Conservation (phyloP, 2,888 invertebrate species). For the Ceratothoa steindachneri region DNA sequence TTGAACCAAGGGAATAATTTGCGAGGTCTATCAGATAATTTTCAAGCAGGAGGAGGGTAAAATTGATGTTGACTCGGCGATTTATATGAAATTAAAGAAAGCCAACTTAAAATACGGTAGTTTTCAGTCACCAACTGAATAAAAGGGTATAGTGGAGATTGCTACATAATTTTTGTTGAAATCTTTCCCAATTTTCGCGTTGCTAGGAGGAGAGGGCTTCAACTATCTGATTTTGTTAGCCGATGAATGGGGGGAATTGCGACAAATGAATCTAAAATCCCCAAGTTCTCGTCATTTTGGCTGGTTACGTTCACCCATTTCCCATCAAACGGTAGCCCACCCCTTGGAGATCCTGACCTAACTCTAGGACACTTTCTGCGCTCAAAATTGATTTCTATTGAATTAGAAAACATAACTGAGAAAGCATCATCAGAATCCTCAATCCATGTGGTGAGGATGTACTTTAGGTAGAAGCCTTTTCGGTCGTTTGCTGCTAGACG, state of each 20-base stretch:
- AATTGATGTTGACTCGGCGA: too few species aligned
- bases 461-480: not conserved
- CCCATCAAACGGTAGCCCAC: not conserved
- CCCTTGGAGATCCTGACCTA: not conserved
- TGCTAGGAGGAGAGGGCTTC: too few species aligned
- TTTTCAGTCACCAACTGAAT: too few species aligned
- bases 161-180: too few species aligned
- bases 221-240: too few species aligned
- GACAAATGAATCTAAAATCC: not conserved
- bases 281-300: not conserved
- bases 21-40: not conserved
- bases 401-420: conserved; percentile 3
- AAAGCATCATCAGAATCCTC: not conserved
- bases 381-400: conserved; percentile 3
- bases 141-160: too few species aligned
- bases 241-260: too few species aligned
- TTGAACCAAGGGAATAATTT: not conserved
- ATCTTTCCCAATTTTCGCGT: too few species aligned
- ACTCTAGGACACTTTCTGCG: conserved; percentile 2
- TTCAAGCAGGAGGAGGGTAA: not conserved
- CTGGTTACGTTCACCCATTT: not conserved
- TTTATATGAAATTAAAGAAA: not conserved
- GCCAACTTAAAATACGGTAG: too few species aligned
- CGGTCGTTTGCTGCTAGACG: conserved; percentile 4
- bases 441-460: not conserved